Conservation (phyloP, 2,797 vertebrate genomes). For the Scomberomorus guttatus region DNA sequence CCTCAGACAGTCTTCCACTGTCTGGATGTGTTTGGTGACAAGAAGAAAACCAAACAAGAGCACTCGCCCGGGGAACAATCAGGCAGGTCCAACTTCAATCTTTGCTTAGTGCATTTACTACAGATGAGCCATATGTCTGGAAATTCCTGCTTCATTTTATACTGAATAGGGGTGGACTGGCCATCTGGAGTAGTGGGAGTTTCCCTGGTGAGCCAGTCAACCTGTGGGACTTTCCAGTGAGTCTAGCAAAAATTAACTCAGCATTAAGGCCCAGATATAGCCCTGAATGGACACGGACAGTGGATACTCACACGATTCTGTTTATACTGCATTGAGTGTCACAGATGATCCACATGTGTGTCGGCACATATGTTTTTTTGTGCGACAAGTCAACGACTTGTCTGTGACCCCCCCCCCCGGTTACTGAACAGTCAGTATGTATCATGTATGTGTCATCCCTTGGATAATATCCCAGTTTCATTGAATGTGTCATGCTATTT, state of each 20-base stretch:
- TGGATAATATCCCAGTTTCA: background rate
- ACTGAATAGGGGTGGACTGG: slow-evolving; percentile 30
- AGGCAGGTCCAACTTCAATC: slow-evolving; percentile 52
- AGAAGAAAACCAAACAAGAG: slow-evolving; percentile 72
- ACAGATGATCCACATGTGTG: background rate
- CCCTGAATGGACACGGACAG: no score
- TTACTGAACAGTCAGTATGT: background rate
- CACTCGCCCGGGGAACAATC: slow-evolving; percentile 60
- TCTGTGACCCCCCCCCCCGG: background rate
- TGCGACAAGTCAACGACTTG: no score
- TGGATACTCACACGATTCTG: no score
- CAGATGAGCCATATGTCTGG: slow-evolving; percentile 72
- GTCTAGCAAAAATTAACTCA: slow-evolving; percentile 15
- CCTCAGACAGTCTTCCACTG: slow-evolving; percentile 63
- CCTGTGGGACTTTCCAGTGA: slow-evolving; percentile 25
- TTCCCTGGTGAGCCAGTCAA: slow-evolving; percentile 37
- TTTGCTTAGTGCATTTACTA: slow-evolving; percentile 63
- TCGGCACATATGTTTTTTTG: no score
- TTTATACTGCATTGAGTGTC: no score
- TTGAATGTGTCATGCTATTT: background rate
- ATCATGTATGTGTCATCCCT: background rate
- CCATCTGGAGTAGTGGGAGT: slow-evolving; percentile 63
- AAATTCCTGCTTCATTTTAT: slow-evolving; percentile 58
- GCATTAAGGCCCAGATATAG: background rate
- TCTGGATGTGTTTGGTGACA: slow-evolving; percentile 65